Base-by-base conservation (phyloP, 1,140 invertebrate species). In the Conopomorpha cramerella region DNA sequence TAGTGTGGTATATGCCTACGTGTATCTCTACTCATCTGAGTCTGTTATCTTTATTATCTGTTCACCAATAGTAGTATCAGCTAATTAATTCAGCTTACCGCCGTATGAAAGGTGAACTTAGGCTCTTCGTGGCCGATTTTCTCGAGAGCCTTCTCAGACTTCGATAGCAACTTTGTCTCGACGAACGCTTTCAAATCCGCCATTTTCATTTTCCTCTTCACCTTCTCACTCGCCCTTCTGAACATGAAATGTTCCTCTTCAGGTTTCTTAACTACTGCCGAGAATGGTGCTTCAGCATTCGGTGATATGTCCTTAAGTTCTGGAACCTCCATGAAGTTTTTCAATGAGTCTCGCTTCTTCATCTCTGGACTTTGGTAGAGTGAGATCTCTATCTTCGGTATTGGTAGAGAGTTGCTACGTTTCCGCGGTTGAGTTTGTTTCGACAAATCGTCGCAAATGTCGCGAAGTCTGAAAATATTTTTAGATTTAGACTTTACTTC, bases 351-450 rank as follows among this genome's bases (percentile, higher is more conserved):
- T 8, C 81, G 72, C 51, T 84, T 86, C 41, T 85, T 87, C 12
- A 80, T 81, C 28, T 90, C 87, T 1, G 84, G 83, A 45, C 84
- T 88, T 50, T 92, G 88, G 58, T 91, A 91, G 33, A 93, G 78
- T 0, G 91, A 92, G 2, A 95, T 85, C 66, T 94, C 89, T 29
- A 94, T 93, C 81, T 96, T 94, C 7, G 93, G 93, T 63, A 95
- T 94, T 0, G 95, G 95, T 30, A 97, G 73, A 0, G 95, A 97
- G 58, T 93, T 94, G 49, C 94, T 96, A 34, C 95, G 78, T 52
- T 88, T 85, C 36, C 93, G 77, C 2, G 87, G 90, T 44, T 89
- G 87, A 43, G 88, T 84, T 38, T 86, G 83, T 27, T 82, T 82
- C 1, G 85, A 84, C 17, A 84, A 84, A 49, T 92, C 88, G 59